Evolutionary conservation across 1,140 invertebrate species (phyloP).

Genomic region (Sogatella furcifera): DNA sequence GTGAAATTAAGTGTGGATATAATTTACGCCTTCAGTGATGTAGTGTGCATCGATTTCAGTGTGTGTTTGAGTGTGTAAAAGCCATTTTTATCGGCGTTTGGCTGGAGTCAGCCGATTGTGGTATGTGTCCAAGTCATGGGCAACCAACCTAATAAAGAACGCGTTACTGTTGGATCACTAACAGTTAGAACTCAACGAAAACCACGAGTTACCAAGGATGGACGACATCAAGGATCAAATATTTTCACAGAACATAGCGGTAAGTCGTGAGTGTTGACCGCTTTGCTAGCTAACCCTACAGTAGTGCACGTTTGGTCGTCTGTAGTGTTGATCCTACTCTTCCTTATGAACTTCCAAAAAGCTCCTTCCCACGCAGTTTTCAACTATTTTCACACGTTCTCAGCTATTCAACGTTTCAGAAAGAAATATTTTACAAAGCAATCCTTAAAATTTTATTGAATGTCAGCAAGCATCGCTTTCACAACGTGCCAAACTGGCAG

Average conservation of each 20-base stretch:
- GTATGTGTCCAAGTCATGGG: conserved; percentile 48
- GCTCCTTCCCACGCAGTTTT: not conserved
- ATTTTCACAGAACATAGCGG: conserved; percentile 86
- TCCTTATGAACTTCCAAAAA: too few relatives aligned
- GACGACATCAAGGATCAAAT: conserved; percentile 67
- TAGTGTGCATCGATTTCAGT: conserved; percentile 14
- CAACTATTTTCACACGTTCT: not conserved
- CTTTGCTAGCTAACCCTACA: not conserved
- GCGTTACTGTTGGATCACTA: conserved; percentile 40
- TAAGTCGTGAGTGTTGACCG: conserved; percentile 38
- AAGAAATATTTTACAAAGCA: too few relatives aligned
- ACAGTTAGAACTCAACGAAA: conserved; percentile 54
- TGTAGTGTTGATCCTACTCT: not conserved
- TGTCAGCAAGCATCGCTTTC: too few relatives aligned
- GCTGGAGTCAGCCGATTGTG: conserved; percentile 21
- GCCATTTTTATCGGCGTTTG: conserved; percentile 23
- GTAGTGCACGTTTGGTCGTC: not conserved
- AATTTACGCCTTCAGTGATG: conserved; percentile 3
- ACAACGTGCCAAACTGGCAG: too few relatives aligned
- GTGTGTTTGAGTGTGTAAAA: conserved; percentile 9
- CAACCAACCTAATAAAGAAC: conserved; percentile 80
- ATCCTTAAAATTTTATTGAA: too few relatives aligned
- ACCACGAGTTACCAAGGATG: conserved; percentile 60
- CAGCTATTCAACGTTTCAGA: not conserved
- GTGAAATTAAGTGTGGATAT: conserved; percentile 2